Evolutionary conservation across 1,140 invertebrate species (phyloP), one percentile per base, ranked within the genome.

Genomic region (Penaeus vannamei): DNA sequence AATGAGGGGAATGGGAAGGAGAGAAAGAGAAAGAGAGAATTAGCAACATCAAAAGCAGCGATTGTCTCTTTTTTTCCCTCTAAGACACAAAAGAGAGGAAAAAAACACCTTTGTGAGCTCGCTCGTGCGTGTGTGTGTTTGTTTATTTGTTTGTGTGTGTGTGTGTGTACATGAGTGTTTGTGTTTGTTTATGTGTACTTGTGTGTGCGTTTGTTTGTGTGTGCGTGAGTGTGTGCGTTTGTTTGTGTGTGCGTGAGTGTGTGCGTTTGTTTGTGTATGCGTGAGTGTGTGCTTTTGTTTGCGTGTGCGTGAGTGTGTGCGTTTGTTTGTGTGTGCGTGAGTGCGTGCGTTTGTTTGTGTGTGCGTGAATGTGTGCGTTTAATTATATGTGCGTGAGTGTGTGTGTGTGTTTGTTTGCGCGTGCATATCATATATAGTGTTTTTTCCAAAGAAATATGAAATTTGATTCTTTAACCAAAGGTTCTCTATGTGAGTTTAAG

Each of bases 171-270:
- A 61, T 77, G 46, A 46, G 77, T 77, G 53, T 86, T 60, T 86
- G 64, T 86, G 53, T 86, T 60, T 86, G 53, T 86, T 4, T 86
- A 42, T 86, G 77, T 59, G 53, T 76, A 76, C 29, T 0, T 3
- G 29, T 83, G 0, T 29, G 26, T 59, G 19, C 17, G 32, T 60
- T 1, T 60, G 32, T 20, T 1, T 83, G 14, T 83, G 0, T 2
- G 81, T 26, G 22, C 10, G 46, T 10, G 4, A 12, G 1, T 32
- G 20, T 62, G 26, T 62, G 62, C 60, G 23, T 5, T 19, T n/a
- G 32, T 20, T 1, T 62, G 1, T 26, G n/a, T 62, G 53, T 26
- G 36, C 26, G 60, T 64, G n/a, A 19, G 14, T 7, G 32, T 1
- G 66, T 72, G n/a, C 12, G 3, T 26, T 14, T 72, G 12, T 72